Evolutionary conservation across 1,140 invertebrate species (phyloP).

Genomic region (Drosophila sucinea): DNA sequence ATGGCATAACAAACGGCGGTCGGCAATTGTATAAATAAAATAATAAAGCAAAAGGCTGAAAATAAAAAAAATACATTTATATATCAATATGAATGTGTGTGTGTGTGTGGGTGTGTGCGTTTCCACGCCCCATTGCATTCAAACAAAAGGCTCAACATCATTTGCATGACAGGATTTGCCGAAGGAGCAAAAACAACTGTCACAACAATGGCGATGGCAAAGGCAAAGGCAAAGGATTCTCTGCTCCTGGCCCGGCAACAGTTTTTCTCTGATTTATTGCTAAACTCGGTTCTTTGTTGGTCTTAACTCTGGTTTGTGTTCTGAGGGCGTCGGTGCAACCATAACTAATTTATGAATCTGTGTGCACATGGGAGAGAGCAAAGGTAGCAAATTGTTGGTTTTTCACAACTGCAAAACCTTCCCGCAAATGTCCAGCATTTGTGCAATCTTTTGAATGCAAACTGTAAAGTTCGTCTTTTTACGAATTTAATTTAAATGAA

Average conservation of each 20-base stretch:
- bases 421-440: not conserved
- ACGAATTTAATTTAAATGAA: not conserved
- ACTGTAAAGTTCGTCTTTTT: not conserved
- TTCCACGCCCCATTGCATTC: constrained; percentile 17
- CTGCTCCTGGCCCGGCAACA: constrained; percentile 15
- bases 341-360: constrained; percentile 31
- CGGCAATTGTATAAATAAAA: constrained; percentile 9
- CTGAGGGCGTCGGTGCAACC: constrained; percentile 5
- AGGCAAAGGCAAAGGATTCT: constrained; percentile 11
- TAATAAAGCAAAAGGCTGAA: constrained; percentile 18
- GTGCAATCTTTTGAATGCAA: not conserved
- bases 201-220: constrained; percentile 28
- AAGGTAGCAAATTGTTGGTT: not conserved
- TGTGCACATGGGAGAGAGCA: not conserved
- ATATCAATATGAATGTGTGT: not conserved
- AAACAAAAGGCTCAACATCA: constrained; percentile 24
- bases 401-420: not conserved
- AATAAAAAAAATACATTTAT: not conserved
- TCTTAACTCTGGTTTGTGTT: constrained; percentile 6
- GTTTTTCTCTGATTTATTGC: constrained; percentile 36
- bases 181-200: constrained; percentile 29
- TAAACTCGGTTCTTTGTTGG: constrained; percentile 21
- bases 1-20: not conserved
- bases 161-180: constrained; percentile 33
- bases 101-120: not conserved